Base-by-base conservation (phyloP, 2,113 vertebrate genomes). In the Lynx canadensis region DNA sequence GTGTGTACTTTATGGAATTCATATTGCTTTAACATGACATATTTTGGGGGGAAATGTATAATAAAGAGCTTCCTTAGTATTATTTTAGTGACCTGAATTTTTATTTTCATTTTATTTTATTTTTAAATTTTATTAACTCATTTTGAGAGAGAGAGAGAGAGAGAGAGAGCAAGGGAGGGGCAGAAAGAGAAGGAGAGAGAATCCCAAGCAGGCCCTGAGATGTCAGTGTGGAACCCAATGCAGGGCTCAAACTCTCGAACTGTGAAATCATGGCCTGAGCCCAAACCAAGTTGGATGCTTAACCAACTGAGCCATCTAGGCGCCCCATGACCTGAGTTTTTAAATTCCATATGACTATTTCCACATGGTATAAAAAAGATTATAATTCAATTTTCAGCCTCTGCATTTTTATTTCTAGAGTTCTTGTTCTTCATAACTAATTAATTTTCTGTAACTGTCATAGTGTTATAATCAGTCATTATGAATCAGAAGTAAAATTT, bases 401-500 rank as follows among this genome's bases (percentile, higher is more conserved):
- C 97, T 98, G 89, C 95, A 91, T 98, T 98, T 98, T 98, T 96
- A 92, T 98, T 98, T 97, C 96, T 97, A 95, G 97, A 97, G 76
- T 96, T 97, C 94, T 98, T 98, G 95, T 89, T 97, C 97, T 98
- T 98, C 94, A 96, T 93, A 0, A 63, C 89, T 98, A 98, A 98
- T 98, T 98, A 98, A 97, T 95, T 98, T 98, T 97, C 97, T 95
- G 45, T 97, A 98, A 98, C 93, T 97, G 96, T 97, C 76, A 0
- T 65, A 95, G 96, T 91, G 68, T 98, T 98, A 94, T 92, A 97
- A 97, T 94, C 97, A 98, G 94, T 97, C 97, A 97, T 95, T 97
- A 91, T 98, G 98, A 98, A 98, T 98, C 98, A 98, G 97, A 98
- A 25, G 4, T 95, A 98, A 98, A 98, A 97, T 95, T 97, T 95